These are phyloP conservation scores for Diadumene lineata DNA, from an alignment of 92 coral and sea anemone species.

Conservation along the genomic window DNA sequence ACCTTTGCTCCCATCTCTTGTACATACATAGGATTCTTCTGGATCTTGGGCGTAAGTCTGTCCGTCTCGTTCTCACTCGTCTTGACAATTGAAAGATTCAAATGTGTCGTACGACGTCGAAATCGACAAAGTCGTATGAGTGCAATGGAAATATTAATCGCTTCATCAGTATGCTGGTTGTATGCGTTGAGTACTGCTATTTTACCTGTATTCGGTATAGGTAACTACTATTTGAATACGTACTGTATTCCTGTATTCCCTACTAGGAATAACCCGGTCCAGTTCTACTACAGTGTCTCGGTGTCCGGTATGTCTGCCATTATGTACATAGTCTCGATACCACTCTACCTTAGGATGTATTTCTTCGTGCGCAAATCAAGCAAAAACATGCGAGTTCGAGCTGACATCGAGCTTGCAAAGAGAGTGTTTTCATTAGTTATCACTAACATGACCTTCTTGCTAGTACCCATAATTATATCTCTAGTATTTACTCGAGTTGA, in stretches of 20 bases:
- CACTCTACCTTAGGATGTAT: conserved; percentile 27
- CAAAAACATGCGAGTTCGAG: conserved; percentile 30
- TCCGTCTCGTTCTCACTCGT: conserved; percentile 18
- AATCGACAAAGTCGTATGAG: conserved; percentile 14
- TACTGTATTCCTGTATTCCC: conserved; percentile 30
- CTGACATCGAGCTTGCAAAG: conserved; percentile 23
- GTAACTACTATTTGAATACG: conserved; percentile 24
- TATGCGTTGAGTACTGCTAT: conserved; percentile 4
- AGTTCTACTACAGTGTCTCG: conserved; percentile 16
- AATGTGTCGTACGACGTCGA: conserved; percentile 14
- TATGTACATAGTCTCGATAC: conserved; percentile 7
- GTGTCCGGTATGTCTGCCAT: conserved; percentile 17
- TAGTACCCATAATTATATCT: conserved; percentile 1
- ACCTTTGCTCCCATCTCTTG: conserved; percentile 23
- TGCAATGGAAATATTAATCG: neutral
- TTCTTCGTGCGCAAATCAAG: conserved; percentile 29
- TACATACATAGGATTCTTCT: conserved; percentile 13
- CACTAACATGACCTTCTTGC: conserved; percentile 23
- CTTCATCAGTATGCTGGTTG: conserved; percentile 19
- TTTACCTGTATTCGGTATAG: conserved; percentile 11
- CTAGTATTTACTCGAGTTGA: conserved; percentile 16
- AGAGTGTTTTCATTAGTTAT: conserved; percentile 18
- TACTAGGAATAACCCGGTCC: conserved; percentile 3
- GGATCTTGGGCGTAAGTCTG: conserved; percentile 15
- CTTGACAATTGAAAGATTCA: conserved; percentile 28